Percentiles rank a stretch among this genome's conserved stretches.
Evolutionary conservation across 2,113 vertebrate genomes (phyloP).

Genomic region (Barnardius zonarius): DNA sequence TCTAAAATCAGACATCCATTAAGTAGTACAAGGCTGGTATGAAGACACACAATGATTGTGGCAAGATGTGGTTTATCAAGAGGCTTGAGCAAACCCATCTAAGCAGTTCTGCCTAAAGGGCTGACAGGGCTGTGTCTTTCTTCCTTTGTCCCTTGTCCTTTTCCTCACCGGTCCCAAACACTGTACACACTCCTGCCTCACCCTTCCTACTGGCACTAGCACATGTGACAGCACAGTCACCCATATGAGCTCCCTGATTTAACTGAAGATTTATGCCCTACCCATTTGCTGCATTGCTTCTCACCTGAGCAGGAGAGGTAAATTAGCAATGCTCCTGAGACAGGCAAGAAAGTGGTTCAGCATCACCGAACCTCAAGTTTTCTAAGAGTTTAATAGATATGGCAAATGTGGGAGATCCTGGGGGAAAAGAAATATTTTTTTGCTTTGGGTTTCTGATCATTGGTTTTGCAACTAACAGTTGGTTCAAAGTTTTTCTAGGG

Average conservation of each 20-base stretch:
- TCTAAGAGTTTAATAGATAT: neutral
- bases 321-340: neutral
- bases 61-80: neutral
- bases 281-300: neutral
- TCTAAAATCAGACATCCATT: neutral
- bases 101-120: neutral
- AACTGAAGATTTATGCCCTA: neutral
- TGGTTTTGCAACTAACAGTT: neutral
- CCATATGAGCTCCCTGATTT: neutral
- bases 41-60: neutral
- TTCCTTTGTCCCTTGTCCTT: neutral
- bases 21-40: neutral
- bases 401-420: neutral
- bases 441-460: neutral
- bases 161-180: neutral
- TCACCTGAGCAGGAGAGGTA: neutral
- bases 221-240: fast-evolving
- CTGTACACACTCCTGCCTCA: neutral
- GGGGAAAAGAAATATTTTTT: neutral
- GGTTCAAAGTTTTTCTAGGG: neutral
- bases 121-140: neutral
- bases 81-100: neutral
- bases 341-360: neutral
- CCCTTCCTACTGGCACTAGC: neutral
- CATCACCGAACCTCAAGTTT: neutral